These are phyloP conservation scores for Catagonus wagneri DNA, from an alignment of 2,113 vertebrate genomes.

Conservation along the genomic window DNA sequence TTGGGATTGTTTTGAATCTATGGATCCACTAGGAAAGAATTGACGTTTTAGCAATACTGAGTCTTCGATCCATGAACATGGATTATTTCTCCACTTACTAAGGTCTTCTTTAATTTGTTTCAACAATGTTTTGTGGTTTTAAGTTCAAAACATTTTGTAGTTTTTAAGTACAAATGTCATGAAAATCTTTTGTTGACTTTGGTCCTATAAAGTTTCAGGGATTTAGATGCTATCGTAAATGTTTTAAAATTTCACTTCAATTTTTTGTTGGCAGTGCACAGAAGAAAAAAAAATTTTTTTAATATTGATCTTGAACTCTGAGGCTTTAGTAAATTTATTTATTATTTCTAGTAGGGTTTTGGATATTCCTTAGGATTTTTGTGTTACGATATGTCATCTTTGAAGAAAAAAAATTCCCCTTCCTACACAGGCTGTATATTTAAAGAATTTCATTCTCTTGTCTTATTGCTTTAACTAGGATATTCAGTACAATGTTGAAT, in stretches of 20 bases:
- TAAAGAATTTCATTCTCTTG: background rate
- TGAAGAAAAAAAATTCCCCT: background rate
- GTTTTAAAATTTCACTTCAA: background rate
- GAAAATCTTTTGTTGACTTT: background rate
- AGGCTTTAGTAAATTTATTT: background rate
- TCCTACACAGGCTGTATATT: background rate
- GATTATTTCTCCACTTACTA: background rate
- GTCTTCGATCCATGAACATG: background rate
- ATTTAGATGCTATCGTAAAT: background rate
- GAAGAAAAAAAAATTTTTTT: background rate
- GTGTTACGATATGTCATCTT: background rate
- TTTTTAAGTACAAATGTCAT: background rate
- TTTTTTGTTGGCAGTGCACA: background rate
- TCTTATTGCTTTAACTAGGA: background rate
- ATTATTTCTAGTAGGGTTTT: conserved; percentile 19
- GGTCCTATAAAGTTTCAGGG: background rate
- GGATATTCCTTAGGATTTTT: background rate
- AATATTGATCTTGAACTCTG: background rate
- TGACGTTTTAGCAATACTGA: background rate
- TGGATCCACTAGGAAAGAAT: background rate
- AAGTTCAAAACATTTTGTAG: background rate
- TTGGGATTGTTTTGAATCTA: background rate
- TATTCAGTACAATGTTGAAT: background rate
- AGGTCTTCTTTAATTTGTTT: background rate
- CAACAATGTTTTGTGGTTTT: background rate